Percentiles rank a stretch among this genome's conserved stretches.
Conservation (phyloP, 2,888 invertebrate species). For the Sarcophaga variegata region DNA sequence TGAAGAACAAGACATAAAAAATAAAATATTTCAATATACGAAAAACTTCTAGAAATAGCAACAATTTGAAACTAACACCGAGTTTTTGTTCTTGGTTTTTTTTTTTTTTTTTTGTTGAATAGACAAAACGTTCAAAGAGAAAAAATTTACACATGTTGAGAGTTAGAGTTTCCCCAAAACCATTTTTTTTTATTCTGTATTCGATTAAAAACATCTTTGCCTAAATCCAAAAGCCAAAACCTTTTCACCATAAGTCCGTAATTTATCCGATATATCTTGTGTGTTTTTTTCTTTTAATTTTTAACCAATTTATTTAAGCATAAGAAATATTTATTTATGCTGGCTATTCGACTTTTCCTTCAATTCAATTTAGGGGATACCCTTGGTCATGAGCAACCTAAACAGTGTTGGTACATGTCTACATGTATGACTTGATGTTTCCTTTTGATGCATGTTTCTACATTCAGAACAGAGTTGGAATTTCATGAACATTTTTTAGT, state of each 20-base stretch:
- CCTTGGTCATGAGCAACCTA: neutral
- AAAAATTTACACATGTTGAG: too few relatives aligned
- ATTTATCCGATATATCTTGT: too few relatives aligned
- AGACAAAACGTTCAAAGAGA: too few relatives aligned
- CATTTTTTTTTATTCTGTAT: too few relatives aligned
- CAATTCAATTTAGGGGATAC: constrained; percentile 5
- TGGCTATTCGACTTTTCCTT: too few relatives aligned
- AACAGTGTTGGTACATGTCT: constrained; percentile 38
- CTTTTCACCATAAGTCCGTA: too few relatives aligned
- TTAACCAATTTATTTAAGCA: too few relatives aligned
- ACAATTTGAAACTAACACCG: constrained; percentile 56
- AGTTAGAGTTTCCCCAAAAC: too few relatives aligned
- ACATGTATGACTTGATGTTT: constrained; percentile 41
- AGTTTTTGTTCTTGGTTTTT: constrained; percentile 15
- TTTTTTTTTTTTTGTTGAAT: neutral
- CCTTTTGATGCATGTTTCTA: constrained; percentile 47
- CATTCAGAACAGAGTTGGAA: constrained; percentile 46
- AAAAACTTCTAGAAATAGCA: constrained; percentile 50
- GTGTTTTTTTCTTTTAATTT: too few relatives aligned
- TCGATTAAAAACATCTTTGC: too few relatives aligned
- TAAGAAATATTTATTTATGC: too few relatives aligned
- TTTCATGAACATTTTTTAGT: constrained; percentile 46
- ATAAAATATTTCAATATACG: constrained; percentile 13
- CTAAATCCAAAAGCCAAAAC: too few relatives aligned
- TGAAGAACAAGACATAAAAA: neutral